phyloP scores from a whole-genome alignment of 35 echinoderm and acorn worm genomes.

The Apostichopus californicus region DNA sequence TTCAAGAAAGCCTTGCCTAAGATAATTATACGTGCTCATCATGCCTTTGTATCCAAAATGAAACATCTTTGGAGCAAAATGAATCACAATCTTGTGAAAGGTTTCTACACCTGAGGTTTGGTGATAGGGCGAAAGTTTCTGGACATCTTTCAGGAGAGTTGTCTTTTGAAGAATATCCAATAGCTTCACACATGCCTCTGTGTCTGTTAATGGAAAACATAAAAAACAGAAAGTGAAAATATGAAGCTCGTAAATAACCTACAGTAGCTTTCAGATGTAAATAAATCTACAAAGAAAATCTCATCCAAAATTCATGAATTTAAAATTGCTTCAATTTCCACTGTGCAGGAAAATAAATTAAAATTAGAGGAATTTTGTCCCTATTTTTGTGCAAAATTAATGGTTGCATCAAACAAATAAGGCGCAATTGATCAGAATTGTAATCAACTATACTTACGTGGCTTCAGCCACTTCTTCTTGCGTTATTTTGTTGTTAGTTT shows the following conservation, averaged over 20 bases:
- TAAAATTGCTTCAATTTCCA: not conserved
- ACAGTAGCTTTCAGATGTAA: not conserved
- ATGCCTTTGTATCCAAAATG: conserved; percentile 73
- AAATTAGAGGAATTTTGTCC: not conserved
- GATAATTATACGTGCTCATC: conserved; percentile 53
- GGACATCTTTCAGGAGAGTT: conserved; percentile 51
- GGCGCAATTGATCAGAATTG: no score
- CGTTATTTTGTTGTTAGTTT: not conserved
- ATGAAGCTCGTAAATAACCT: not conserved
- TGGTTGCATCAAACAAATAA: not conserved
- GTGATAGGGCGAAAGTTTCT: conserved; percentile 35
- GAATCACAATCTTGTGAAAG: conserved; percentile 61
- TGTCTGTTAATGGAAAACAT: conserved; percentile 29
- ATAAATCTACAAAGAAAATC: not conserved
- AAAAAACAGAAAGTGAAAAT: not conserved
- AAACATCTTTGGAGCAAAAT: conserved; percentile 60
- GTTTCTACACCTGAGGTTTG: conserved; percentile 79
- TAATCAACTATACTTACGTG: conserved; percentile 12
- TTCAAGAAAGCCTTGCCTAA: not conserved
- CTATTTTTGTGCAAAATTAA: not conserved
- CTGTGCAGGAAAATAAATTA: not conserved
- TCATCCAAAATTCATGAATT: not conserved
- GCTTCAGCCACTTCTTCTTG: conserved; percentile 54
- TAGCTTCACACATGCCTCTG: conserved; percentile 62
- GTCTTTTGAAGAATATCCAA: conserved; percentile 21